Evolutionary conservation across 2,888 invertebrate genomes (phyloP), one percentile per base, ranked within the genome.

Genomic region (Dioctria rufipes): DNA sequence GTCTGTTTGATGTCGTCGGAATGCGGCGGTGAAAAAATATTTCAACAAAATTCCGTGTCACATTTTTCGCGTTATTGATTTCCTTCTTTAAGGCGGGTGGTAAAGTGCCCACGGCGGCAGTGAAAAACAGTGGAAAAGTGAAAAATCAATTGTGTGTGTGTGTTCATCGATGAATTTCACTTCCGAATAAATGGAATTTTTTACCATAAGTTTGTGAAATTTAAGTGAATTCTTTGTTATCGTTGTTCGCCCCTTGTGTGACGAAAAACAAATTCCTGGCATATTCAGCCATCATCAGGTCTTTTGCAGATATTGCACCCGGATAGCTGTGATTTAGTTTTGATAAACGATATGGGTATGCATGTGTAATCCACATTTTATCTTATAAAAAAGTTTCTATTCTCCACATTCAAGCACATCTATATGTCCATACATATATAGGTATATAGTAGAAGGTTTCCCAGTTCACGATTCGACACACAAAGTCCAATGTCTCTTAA

Each of bases 281-380:
- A 11, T 54, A 25, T 54, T 2, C n/a, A 54, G 6, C 25, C 0
- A 1, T 25, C 25, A 25, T 25, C 54, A 54, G 54, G 0, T 11
- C 6, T 25, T 54, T 54, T 46, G 13, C 49, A 67, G 39, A 51
- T 69, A 51, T 51, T 69, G 69, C 37, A 46, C 51, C 13, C 25
- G 69, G 51, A 69, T 51, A 69, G 46, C 46, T 43, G 13, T 4
- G 0, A 25, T 54, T 25, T n/a, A 60, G 43, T 43, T 25, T 42
- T 43, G 25, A 25, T 25, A 43, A 60, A 75, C 42, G 43, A 75
- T 60, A 75, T 75, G 73, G 60, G 73, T 75, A 75, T 42, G 60
- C 13, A 60, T 73, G 42, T 42, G 46, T 75, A 75, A 58, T 60
- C 13, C 13, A 75, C 60, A 75, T 43, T 60, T 25, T 42, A 40